Base-by-base conservation (phyloP, 1,140 invertebrate species). In the Ctenoplectra terminalis region DNA sequence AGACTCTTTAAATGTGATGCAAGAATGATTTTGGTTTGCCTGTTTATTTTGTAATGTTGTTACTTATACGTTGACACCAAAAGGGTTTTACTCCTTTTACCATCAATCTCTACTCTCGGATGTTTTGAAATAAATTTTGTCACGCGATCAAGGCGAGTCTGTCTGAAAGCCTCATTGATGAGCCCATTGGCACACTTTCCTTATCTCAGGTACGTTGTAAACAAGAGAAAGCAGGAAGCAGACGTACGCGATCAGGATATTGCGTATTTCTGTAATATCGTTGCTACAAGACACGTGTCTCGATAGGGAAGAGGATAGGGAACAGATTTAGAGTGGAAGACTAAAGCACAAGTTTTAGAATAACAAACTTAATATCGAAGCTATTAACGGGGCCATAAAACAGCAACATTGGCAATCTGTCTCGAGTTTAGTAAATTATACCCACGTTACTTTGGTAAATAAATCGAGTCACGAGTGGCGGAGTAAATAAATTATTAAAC, bases 371-470 rank as follows among this genome's bases (percentile, higher is more conserved):
- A 29, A 46, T 61, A 64, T 64, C 48, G 11, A 50, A 31, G 74
- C 29, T 77, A 77, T 77, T 77, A 67, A 58, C 40, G 6, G 52
- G 23, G 26, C 50, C 34, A 56, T 54, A 63, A 52, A 74, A 34
- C 48, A 9, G 60, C 29, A 20, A 52, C 63, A 69, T 52, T 54
- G 26, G 74, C 74, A 58, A 43, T 69, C 54, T 69, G 43, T 46
- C 63, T 56, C 37, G 46, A 56, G 43, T 37, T 56, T 43, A 8
- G 37, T 54, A 15, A 52, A 29, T 52, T 31, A 50, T 26, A 15
- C 13, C 2, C 6, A 13, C 40, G 29, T 77, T 52, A 9, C 50
- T 58, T 54, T 9, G 40, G 40, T 67, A 67, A 69, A 67, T 69
- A 67, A 64, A 31, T 48, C 17, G 26, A 17, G 46, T 40, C 48